Evolutionary conservation across 2,113 vertebrate genomes (phyloP).

Genomic region (Illadopsis cleaveri): DNA sequence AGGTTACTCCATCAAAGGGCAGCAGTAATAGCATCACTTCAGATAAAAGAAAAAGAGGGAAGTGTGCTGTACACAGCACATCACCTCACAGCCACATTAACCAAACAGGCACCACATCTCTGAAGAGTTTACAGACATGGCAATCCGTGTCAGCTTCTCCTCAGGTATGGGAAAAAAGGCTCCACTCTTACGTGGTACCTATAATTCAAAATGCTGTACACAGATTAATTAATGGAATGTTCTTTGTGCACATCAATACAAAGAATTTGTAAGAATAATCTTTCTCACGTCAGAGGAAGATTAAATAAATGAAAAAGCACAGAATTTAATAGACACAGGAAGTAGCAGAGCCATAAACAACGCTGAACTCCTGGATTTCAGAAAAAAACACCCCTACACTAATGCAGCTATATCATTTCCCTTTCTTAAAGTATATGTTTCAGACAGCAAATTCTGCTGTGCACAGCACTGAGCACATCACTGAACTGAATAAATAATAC

Average conservation of each 20-base stretch:
- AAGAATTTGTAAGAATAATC: too few species aligned
- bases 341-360: not conserved
- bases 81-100: conserved; percentile 3
- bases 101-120: not conserved
- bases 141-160: not conserved
- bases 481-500: conserved; percentile 9
- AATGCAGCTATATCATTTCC: not conserved
- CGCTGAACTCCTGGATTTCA: not conserved
- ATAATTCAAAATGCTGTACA: not conserved
- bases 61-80: conserved; percentile 15
- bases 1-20: conserved; percentile 37
- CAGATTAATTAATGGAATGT: not conserved
- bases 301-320: not conserved
- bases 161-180: not conserved
- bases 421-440: not conserved
- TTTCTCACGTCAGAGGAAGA: not conserved
- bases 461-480: not conserved
- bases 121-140: not conserved
- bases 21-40: conserved; percentile 32
- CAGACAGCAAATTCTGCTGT: not conserved
- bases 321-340: not conserved
- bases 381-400: not conserved
- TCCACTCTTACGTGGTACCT: not conserved
- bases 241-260: not conserved
- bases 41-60: conserved; percentile 39